Conservation (phyloP, 1,140 invertebrate species). For the Cydia strobilella region DNA sequence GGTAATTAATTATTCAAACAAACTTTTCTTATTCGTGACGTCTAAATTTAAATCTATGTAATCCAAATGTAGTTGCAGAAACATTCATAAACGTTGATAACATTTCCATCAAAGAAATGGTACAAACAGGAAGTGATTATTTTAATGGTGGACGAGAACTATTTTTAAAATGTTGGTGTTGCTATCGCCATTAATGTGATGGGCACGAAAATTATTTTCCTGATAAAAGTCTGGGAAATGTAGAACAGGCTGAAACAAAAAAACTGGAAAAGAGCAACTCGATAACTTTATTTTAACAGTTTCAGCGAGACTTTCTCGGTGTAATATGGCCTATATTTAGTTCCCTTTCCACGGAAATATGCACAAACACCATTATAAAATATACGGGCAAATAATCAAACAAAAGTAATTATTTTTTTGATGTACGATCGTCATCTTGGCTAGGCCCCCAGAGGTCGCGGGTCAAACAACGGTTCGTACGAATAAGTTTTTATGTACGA, state of each 20-base stretch:
- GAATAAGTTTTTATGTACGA: no score
- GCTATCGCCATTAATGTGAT: conserved; percentile 67
- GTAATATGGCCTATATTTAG: no score
- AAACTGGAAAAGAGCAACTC: neutral
- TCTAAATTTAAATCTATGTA: neutral
- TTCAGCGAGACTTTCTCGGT: neutral
- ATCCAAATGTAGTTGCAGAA: neutral
- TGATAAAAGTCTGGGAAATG: conserved; percentile 55
- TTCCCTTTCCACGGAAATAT: no score
- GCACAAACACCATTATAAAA: no score
- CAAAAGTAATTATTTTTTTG: no score
- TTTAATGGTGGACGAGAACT: conserved; percentile 66
- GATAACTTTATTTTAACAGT: neutral
- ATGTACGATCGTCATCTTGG: no score
- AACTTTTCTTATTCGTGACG: no score
- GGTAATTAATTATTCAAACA: no score
- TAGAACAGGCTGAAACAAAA: conserved; percentile 32
- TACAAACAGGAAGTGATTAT: conserved; percentile 61
- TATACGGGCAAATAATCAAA: no score
- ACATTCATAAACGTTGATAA: neutral
- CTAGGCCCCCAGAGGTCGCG: no score
- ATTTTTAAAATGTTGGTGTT: conserved; percentile 64
- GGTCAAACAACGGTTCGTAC: no score
- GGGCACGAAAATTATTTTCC: conserved; percentile 58
- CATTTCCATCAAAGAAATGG: neutral